A percentile compares a stretch with the other conserved stretches of the same genome.
These are phyloP conservation scores for Euzophera pinguis DNA, from an alignment of 2,888 invertebrate genomes.

Conservation along the genomic window DNA sequence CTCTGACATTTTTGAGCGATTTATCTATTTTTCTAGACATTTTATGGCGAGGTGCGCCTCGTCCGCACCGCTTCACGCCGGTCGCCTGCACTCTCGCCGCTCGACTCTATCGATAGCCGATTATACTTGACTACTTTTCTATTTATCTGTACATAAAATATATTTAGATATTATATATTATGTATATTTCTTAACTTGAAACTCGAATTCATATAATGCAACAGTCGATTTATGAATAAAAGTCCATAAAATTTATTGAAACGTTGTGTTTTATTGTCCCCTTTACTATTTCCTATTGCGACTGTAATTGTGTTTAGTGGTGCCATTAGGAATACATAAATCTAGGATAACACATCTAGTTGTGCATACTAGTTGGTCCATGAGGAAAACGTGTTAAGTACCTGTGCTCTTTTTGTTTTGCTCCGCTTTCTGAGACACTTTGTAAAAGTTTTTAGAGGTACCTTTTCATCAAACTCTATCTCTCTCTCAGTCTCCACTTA, in stretches of 20 bases:
- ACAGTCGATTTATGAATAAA: constrained; percentile 79
- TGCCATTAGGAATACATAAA: too few relatives aligned
- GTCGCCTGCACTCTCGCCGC: constrained; percentile 77
- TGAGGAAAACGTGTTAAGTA: too few relatives aligned
- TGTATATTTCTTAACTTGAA: constrained; percentile 78
- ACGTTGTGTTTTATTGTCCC: constrained; percentile 9
- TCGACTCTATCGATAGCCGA: constrained; percentile 76
- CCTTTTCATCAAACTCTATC: too few relatives aligned
- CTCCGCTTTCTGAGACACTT: too few relatives aligned
- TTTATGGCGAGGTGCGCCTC: constrained; percentile 78
- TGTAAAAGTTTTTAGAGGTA: too few relatives aligned
- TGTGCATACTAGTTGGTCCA: too few relatives aligned
- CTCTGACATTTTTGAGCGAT: constrained; percentile 78
- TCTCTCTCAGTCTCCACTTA: too few relatives aligned
- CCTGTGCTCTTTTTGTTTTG: too few relatives aligned
- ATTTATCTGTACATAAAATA: constrained; percentile 79
- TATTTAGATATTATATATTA: constrained; percentile 79
- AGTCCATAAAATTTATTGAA: constrained; percentile 54
- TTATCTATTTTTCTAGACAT: constrained; percentile 80
- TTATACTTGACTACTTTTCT: constrained; percentile 79
- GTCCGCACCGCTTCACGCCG: constrained; percentile 76
- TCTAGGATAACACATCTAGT: too few relatives aligned
- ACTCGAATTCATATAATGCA: constrained; percentile 77
- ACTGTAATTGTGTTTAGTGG: too few relatives aligned
- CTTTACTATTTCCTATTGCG: not conserved